Evolutionary conservation across 2,113 vertebrate species (phyloP).

Genomic region (Tenebrosternarchus preto): DNA sequence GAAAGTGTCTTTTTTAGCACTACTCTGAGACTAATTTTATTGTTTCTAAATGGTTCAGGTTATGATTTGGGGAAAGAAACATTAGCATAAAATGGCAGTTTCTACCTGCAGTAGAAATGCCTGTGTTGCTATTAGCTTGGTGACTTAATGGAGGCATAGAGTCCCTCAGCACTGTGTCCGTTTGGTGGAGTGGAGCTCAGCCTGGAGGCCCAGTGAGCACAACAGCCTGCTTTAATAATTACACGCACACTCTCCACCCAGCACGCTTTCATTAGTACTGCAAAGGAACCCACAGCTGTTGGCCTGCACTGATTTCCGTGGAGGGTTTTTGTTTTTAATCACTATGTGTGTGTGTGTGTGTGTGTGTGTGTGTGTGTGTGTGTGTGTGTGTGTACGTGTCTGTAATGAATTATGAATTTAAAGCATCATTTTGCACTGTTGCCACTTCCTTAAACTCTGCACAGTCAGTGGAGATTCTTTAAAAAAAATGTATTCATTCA

Average conservation of each 20-base stretch:
- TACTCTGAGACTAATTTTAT: neutral
- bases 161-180: neutral
- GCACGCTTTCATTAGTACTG: conserved; percentile 22
- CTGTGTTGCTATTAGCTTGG: neutral
- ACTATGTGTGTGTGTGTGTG: neutral
- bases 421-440: neutral
- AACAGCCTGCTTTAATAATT: conserved; percentile 25
- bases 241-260: conserved; percentile 10
- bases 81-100: conserved; percentile 18
- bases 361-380: too few species aligned
- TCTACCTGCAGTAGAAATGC: neutral
- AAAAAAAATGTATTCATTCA: neutral
- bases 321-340: conserved; percentile 18
- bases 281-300: conserved; percentile 11
- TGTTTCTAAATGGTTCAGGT: conserved; percentile 11
- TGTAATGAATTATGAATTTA: neutral
- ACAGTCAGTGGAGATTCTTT: neutral
- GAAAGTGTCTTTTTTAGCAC: neutral
- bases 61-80: conserved; percentile 22
- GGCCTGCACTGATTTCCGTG: conserved; percentile 33
- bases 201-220: conserved; percentile 32
- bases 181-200: conserved; percentile 20
- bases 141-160: neutral
- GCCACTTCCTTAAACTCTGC: neutral
- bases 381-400: too few species aligned